phyloP scores from a whole-genome alignment of 2,113 vertebrate species.

The Gnathochromis pfefferi region DNA sequence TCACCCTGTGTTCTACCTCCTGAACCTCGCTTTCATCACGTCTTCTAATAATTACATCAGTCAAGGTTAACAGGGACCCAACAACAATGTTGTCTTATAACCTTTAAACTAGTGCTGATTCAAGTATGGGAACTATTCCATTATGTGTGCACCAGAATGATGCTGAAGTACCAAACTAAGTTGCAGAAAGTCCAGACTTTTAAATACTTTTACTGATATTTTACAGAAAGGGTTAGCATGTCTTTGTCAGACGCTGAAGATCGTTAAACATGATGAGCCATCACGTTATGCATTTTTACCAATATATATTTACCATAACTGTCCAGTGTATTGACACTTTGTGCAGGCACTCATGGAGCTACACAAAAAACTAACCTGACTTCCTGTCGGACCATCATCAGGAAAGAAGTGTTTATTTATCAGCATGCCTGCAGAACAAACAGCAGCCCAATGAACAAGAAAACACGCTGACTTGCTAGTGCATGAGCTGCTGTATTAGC shows the following conservation, averaged over 20 bases:
- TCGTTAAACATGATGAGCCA: neutral
- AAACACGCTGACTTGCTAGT: neutral
- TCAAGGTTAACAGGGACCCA: neutral
- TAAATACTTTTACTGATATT: neutral
- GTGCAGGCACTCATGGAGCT: neutral
- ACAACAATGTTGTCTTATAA: neutral
- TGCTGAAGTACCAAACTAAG: neutral
- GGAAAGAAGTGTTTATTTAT: neutral
- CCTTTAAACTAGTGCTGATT: neutral
- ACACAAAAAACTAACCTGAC: neutral
- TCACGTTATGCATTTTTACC: neutral
- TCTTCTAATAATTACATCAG: neutral
- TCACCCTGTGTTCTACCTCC: neutral
- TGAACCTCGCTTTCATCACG: neutral
- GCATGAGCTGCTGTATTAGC: neutral
- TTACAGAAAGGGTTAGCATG: neutral
- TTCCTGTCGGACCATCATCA: neutral
- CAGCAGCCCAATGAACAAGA: neutral
- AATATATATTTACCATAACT: neutral
- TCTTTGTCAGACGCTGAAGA: neutral
- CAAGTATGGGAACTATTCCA: neutral
- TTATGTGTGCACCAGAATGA: accelerated
- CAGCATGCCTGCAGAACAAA: neutral
- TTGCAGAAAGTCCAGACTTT: neutral
- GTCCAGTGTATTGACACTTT: neutral